Base-by-base conservation (phyloP, 1,140 invertebrate species). In the Tetraneura akinire region DNA sequence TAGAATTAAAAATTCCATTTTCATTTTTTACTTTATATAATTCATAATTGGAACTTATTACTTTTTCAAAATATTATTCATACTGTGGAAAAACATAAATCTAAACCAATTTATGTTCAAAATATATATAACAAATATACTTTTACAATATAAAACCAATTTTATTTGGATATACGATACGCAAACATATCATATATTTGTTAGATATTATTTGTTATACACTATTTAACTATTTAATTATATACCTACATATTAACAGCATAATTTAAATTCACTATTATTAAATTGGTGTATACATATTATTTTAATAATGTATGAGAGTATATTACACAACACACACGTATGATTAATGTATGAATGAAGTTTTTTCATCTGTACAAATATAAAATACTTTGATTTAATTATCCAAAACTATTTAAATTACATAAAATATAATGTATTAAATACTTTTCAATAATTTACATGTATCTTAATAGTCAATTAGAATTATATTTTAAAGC, bases 401-500 rank as follows among this genome's bases (percentile, higher is more conserved):
- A 0, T 64, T 23, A 8, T 45, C 23, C 0, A 23, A 68, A 37
- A 68, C 37, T n/a, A n/a, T n/a, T 16, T 68, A 45, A 8, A 6
- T 37, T 55, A 55, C 1, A 4, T 51, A 51, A 18, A 51, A 51
- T n/a, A 14, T 68, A 68, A 55, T 21, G 9, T 55, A 18, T 23
- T 42, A n/a, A 42, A 1, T n/a, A 13, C 10, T 11, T 21, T 64
- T 9, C 32, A 62, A 64, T 18, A 37, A 3, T 10, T 64, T 21
- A n/a, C 3, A 26, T 47, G 21, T 70, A 16, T 23, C 5, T 29
- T 9, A 29, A 26, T 37, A 8, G 32, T 37, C 32, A 4, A 8
- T n/a, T 26, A 70, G 14, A 70, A 16, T 6, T 70, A 18, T 47
- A 16, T 70, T 49, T 26, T 70, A 26, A 47, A 70, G 45, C 66